These are phyloP conservation scores for Lomographa bimaculata DNA, from an alignment of 2,888 invertebrate genomes.

Conservation along the genomic window DNA sequence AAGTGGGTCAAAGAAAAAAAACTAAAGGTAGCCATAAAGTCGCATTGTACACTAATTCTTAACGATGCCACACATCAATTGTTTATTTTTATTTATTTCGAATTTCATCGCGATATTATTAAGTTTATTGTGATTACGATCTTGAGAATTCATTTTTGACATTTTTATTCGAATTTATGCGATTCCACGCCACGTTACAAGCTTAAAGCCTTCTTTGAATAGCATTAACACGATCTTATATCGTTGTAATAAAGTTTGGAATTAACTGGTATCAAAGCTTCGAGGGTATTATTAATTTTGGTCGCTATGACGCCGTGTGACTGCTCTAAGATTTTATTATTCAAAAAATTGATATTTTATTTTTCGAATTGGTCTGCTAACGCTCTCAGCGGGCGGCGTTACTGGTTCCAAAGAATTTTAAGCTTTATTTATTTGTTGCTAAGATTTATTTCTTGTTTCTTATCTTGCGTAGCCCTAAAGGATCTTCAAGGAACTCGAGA, in stretches of 20 bases:
- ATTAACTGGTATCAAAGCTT: conserved; percentile 35
- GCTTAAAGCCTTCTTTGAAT: conserved; percentile 29
- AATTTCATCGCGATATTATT: conserved; percentile 80
- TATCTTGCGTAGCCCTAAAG: conserved; percentile 43
- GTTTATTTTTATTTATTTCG: conserved; percentile 76
- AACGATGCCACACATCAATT: conserved; percentile 63
- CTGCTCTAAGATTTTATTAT: conserved; percentile 81
- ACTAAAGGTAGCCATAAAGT: conserved; percentile 38
- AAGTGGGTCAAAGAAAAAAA: conserved; percentile 31
- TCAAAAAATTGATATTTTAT: conserved; percentile 80
- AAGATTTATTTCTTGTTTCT: conserved; percentile 44
- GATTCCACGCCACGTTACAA: conserved; percentile 55
- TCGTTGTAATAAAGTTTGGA: conserved; percentile 46
- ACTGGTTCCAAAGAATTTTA: conserved; percentile 35
- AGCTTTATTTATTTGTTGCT: conserved; percentile 39
- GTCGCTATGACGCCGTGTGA: conserved; percentile 64
- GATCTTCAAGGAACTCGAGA: conserved; percentile 68
- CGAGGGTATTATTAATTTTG: conserved; percentile 41
- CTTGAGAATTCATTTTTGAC: conserved; percentile 81
- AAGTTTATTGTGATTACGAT: conserved; percentile 81
- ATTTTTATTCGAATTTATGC: conserved; percentile 82
- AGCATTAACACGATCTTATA: conserved; percentile 38
- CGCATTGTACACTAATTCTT: conserved; percentile 70
- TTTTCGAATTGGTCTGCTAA: conserved; percentile 76
- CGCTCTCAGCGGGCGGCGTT: conserved; percentile 73